Evolutionary conservation across 2,888 invertebrate genomes (phyloP), one percentile per base, ranked within the genome.

Genomic region (Tortrix viridana): DNA sequence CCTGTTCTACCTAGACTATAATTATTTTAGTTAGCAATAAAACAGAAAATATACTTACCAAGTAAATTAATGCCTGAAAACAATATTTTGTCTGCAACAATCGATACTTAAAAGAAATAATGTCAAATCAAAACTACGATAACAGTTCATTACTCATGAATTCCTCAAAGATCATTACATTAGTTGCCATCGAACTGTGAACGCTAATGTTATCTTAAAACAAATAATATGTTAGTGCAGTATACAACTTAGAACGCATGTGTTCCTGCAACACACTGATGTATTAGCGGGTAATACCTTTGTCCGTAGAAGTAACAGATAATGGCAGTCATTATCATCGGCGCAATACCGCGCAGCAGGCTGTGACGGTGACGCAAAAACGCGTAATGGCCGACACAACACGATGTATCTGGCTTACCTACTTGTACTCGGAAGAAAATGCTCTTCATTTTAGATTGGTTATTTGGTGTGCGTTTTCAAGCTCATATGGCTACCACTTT

Each of bases 281-380:
- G 53, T 53, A 26, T 55, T 55, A 46, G 52, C 53, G 37, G 55
- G 49, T 38, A 59, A 47, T 41, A 58, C 47, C 52, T 58, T 58
- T 63, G 65, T 60, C 49, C 16, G 54, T 26, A 55, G 55, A 59
- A 50, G 59, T 64, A 59, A 58, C 60, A 52, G 55, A 55, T 73
- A 71, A 71, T 73, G 67, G 67, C 68, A 65, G 59, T 66, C 67
- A 69, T 70, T 71, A 71, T 65, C 66, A 56, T 44, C 62, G 49
- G 65, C 67, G 69, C 70, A 68, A 68, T 60, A 65, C 62, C 57
- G 66, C 68, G 68, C 66, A 67, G 69, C 67, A 68, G 60, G 62
- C 65, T 61, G 60, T 70, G 68, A 67, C 67, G 69, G 70, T 77
- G 75, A 74, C 71, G 77, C 73, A 74, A 77, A 76, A 75, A 74